These are phyloP conservation scores for Alectoris magna DNA, from an alignment of 2,797 vertebrate genomes.

Conservation along the genomic window DNA sequence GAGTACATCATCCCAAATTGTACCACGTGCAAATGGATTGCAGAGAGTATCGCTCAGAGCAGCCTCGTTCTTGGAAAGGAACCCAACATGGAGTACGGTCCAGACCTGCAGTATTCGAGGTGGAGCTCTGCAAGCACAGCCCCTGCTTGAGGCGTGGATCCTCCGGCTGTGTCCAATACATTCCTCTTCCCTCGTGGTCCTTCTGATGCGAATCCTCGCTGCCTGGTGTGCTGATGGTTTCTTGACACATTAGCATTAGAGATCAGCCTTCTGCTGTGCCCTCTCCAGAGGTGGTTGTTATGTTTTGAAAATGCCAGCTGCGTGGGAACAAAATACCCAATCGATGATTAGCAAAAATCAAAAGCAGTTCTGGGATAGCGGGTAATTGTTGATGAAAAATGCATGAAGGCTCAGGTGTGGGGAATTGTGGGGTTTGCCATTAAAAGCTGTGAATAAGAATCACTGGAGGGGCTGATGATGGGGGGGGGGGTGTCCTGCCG, in stretches of 20 bases:
- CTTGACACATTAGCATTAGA: constrained; percentile 54
- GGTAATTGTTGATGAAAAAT: constrained; percentile 74
- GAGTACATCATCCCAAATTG: constrained; percentile 24
- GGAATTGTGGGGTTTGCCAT: constrained; percentile 62
- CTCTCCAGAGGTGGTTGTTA: constrained; percentile 62
- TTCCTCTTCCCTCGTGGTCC: neutral
- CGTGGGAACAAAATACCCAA: constrained; percentile 71
- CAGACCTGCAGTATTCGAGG: neutral
- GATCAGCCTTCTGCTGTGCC: constrained; percentile 56
- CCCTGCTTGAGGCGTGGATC: neutral
- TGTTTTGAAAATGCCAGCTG: constrained; percentile 71
- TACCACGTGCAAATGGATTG: constrained; percentile 29
- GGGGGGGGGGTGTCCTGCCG: neutral
- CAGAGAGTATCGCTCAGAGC: neutral
- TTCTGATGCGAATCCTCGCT: constrained; percentile 29
- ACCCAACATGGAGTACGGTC: neutral
- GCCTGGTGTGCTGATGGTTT: constrained; percentile 49
- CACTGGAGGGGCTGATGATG: neutral
- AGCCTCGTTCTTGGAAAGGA: neutral
- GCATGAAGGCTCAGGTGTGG: constrained; percentile 41
- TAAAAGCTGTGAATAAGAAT: constrained; percentile 67
- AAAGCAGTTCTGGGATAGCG: constrained; percentile 42
- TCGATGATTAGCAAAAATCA: constrained; percentile 72
- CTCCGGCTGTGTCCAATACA: neutral
- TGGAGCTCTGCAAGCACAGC: neutral